A percentile compares a stretch with the other conserved stretches of the same genome.
phyloP scores from a whole-genome alignment of 1,140 invertebrate species.

The Lysiphlebus fabarum region DNA sequence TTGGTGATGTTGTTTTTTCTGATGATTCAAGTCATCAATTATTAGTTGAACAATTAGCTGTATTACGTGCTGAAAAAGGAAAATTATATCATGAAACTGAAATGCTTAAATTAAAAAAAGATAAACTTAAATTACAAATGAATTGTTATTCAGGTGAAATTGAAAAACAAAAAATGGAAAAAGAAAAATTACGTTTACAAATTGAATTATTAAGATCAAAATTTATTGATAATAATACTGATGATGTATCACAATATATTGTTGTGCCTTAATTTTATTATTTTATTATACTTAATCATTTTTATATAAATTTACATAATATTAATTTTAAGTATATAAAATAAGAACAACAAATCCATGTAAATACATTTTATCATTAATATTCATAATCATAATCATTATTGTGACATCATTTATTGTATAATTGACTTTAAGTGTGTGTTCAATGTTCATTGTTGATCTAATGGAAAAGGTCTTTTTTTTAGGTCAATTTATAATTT shows the following conservation, averaged over 20 bases:
- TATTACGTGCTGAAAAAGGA: conserved; percentile 42
- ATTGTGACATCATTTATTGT: too few species aligned
- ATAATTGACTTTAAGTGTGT: too few species aligned
- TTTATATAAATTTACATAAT: too few species aligned
- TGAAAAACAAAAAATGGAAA: conserved; percentile 48
- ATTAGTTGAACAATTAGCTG: conserved; percentile 44
- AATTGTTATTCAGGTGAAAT: conserved; percentile 45
- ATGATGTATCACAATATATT: conserved; percentile 46
- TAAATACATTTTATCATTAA: too few species aligned
- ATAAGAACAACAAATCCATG: too few species aligned
- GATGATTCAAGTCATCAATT: conserved; percentile 43
- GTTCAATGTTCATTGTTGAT: too few species aligned
- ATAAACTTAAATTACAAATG: conserved; percentile 42
- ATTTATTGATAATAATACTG: conserved; percentile 45
- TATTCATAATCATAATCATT: too few species aligned
- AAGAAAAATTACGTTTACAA: conserved; percentile 47
- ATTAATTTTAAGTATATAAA: too few species aligned
- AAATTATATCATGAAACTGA: conserved; percentile 49
- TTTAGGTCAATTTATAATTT: too few species aligned
- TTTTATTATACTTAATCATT: too few species aligned
- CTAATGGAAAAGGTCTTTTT: too few species aligned
- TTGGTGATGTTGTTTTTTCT: conserved; percentile 32
- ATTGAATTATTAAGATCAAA: conserved; percentile 48
- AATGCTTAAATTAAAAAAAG: conserved; percentile 46
- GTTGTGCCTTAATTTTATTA: conserved; percentile 41